Evolutionary conservation across 1,140 invertebrate species (phyloP), one percentile per base, ranked within the genome.

Genomic region (Asbolus verrucosus): DNA sequence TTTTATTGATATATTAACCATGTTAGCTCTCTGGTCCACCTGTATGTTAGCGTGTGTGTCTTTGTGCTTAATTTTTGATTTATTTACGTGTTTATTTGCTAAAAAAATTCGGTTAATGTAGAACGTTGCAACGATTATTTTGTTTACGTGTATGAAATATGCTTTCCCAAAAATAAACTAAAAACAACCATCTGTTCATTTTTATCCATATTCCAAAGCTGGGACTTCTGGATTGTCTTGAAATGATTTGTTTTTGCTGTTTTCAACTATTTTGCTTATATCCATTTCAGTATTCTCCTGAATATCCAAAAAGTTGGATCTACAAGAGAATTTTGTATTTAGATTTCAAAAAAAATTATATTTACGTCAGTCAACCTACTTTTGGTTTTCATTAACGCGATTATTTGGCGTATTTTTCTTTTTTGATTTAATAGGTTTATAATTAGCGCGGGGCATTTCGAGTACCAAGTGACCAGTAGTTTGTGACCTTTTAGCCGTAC

Each of bases 401-500:
- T 24, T 14, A 11, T 65, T 27, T 30, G 8, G n/a, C n/a, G 11
- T n/a, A 16, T 3, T 36, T 36, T 72, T 66, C 33, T 43, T 70
- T 11, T 54, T 30, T 9, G 63, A n/a, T 39, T 61, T 60, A 30
- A 11, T 11, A 31, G 18, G 41, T 43, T 77, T 75, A 30, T 75
- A 76, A 18, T 77, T 76, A 15, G 71, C 60, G 46, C 67, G 72
- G 15, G 72, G 72, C 63, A 78, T 41, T 21, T 71, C 75, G 18
- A 78, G 41, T 8, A 78, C 72, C 18, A 78, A 66, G 61, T 78
- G 76, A 2, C 76, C 76, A 16, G 76, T 78, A n/a, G 72, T 76
- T 82, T 90, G 87, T 27, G 95, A 97, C 69, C 96, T 85, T 80
- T 90, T 85, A 5, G 91, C 93, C 4, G 81, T 84, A 71, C 93